Base-by-base conservation (phyloP, 2,888 invertebrate genomes). In the Globia sparganii region DNA sequence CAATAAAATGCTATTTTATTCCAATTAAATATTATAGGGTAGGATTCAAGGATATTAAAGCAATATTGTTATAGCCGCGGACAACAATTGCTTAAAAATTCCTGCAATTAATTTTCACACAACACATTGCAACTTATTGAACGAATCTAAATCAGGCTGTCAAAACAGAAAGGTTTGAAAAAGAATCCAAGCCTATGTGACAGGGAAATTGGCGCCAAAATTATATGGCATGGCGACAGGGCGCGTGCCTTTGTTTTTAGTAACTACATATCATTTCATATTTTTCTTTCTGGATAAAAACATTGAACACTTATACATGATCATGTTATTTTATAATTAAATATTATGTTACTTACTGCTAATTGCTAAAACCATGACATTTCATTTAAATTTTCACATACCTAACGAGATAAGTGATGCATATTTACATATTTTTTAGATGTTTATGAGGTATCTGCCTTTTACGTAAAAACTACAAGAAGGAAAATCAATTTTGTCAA, bases 341-440 rank as follows among this genome's bases (percentile, higher is more conserved):
- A 56, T 56, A 46, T 61, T n/a, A 11, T 18, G 49, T 62, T 43
- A 72, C 62, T 15, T n/a, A n/a, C 11, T 9, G n/a, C 31, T n/a
- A 53, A 75, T 73, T 75, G 53, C 4, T 25, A 64, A 64, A 34
- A 43, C 43, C 74, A 56, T 74, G 53, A 74, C 61, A 72, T 49
- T 72, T 72, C 13, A 31, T 46, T 46, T 34, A 46, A 25, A 11
- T 46, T 71, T 71, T n/a, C 56, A 56, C 68, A 56, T 28, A 72
- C 21, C 71, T 28, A 40, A 58, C 40, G 62, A 62, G 34, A 59
- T 31, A 43, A 31, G 15, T 53, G 28, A 25, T 43, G 21, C 72
- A 37, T 13, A 15, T 53, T 37, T 61, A 28, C n/a, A 31, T 59
- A 43, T 49, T 18, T 40, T 5, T 28, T 66, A 21, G 8, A 49